phyloP scores from a whole-genome alignment of 2,888 invertebrate genomes.

The Drosophila prolongata region DNA sequence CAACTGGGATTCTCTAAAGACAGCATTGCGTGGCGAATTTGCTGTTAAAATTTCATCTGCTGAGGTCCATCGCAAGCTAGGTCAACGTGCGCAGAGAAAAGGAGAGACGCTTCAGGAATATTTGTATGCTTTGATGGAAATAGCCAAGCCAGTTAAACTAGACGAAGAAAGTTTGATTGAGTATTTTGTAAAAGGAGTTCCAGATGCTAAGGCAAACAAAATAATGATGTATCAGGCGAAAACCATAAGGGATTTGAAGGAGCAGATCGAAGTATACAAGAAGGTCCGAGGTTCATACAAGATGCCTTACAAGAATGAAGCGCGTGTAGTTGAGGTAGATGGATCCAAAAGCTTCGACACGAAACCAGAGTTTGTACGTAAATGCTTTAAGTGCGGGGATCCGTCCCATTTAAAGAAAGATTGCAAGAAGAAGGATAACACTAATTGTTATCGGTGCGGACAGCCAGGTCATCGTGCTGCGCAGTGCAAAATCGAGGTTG shows the following conservation, averaged over 20 bases:
- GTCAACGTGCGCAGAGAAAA: neutral
- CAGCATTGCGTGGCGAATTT: neutral
- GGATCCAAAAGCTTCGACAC: neutral
- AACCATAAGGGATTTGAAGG: neutral
- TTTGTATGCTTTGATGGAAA: neutral
- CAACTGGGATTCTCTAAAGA: neutral
- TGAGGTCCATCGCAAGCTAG: too few species aligned
- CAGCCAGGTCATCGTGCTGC: constrained; percentile 3
- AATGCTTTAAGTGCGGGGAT: constrained; percentile 5
- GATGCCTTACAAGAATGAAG: neutral
- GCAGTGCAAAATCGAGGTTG: constrained; percentile 1
- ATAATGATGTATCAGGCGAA: constrained; percentile 3
- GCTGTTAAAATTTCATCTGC: too few species aligned
- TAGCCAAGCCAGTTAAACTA: neutral
- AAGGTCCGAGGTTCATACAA: neutral
- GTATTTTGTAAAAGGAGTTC: neutral
- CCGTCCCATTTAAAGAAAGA: neutral
- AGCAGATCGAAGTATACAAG: too few species aligned
- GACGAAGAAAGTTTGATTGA: neutral
- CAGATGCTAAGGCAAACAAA: neutral
- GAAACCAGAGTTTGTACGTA: neutral
- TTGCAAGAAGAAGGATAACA: neutral
- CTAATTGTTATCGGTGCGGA: constrained; percentile 1
- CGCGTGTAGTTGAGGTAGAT: too few species aligned
- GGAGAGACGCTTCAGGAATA: neutral